Evolutionary conservation across 2,888 invertebrate species (phyloP).

Genomic region (Blastobasis adustella): DNA sequence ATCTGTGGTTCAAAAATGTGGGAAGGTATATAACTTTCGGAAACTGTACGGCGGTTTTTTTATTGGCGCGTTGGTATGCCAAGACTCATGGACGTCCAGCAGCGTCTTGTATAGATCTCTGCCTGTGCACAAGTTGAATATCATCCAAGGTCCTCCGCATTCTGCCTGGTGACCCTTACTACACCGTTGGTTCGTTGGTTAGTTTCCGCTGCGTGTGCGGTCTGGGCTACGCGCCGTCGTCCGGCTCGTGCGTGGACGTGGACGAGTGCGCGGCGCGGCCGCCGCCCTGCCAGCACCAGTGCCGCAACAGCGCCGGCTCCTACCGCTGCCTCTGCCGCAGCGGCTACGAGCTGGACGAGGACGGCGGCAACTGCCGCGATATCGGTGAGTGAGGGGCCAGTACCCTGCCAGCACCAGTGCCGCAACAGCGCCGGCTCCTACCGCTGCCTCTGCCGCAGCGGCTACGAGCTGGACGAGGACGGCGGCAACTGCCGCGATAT

Average conservation of each 20-base stretch:
- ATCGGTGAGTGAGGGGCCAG: constrained; percentile 86
- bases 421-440: constrained; percentile 86
- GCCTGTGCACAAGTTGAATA: no score
- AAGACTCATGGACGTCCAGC: no score
- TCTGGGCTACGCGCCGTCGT: constrained; percentile 81
- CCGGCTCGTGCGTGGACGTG: constrained; percentile 82
- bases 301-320: constrained; percentile 86
- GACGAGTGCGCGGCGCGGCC: constrained; percentile 83
- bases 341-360: constrained; percentile 85
- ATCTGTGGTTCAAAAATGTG: no score
- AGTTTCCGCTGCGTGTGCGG: constrained; percentile 86
- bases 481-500: constrained; percentile 84
- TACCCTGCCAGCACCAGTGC: constrained; percentile 85
- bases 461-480: constrained; percentile 84
- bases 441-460: constrained; percentile 85
- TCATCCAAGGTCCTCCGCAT: no score
- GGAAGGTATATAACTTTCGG: no score
- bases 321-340: constrained; percentile 85
- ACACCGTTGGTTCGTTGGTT: neutral
- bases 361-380: constrained; percentile 84
- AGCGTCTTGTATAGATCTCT: no score
- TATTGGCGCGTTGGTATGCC: no score
- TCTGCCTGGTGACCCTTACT: no score
- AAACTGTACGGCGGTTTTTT: no score
- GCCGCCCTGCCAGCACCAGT: constrained; percentile 86